A percentile compares a stretch with the other conserved stretches of the same genome.
Evolutionary conservation across 2,888 invertebrate genomes (phyloP).

Genomic region (Octodonta nipae): DNA sequence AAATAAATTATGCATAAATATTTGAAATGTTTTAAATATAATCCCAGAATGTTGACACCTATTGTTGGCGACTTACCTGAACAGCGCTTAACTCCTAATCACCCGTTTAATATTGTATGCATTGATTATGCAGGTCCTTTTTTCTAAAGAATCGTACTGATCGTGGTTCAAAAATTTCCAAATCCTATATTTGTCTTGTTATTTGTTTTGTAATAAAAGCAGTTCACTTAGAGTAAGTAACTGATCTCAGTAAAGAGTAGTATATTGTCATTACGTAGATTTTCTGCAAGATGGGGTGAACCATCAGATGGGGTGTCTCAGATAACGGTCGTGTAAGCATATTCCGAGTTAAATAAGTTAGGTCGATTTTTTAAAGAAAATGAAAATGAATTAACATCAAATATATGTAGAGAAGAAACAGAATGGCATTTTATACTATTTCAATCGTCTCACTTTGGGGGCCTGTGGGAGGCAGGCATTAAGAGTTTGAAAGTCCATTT

Average conservation of each 20-base stretch:
- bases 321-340: slow-evolving; percentile 15
- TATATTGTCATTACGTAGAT: slow-evolving; percentile 18
- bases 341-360: slow-evolving; percentile 6
- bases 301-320: slow-evolving; percentile 12
- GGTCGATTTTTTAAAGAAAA: too few species aligned
- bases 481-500: slow-evolving; percentile 9
- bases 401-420: slow-evolving; percentile 5
- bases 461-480: too few species aligned
- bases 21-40: too few species aligned
- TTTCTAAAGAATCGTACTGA: slow-evolving; percentile 4
- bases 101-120: too few species aligned
- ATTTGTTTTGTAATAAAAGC: slow-evolving; percentile 14
- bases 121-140: too few species aligned
- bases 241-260: slow-evolving; percentile 13
- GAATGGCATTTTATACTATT: slow-evolving; percentile 10
- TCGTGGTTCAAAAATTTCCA: slow-evolving; percentile 6
- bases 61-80: slow-evolving; percentile 13
- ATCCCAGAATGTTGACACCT: slow-evolving; percentile 4
- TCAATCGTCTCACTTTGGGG: too few species aligned
- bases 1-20: too few species aligned
- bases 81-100: slow-evolving; percentile 6
- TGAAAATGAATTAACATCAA: slow-evolving; percentile 3
- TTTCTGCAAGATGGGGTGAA: slow-evolving; percentile 17
- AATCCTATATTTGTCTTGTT: slow-evolving; percentile 13
- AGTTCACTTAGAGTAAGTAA: slow-evolving; percentile 18